Percentiles rank a stretch among this genome's conserved stretches.
phyloP scores from a whole-genome alignment of 2,113 vertebrate genomes.

The Microcebus griseorufus region DNA sequence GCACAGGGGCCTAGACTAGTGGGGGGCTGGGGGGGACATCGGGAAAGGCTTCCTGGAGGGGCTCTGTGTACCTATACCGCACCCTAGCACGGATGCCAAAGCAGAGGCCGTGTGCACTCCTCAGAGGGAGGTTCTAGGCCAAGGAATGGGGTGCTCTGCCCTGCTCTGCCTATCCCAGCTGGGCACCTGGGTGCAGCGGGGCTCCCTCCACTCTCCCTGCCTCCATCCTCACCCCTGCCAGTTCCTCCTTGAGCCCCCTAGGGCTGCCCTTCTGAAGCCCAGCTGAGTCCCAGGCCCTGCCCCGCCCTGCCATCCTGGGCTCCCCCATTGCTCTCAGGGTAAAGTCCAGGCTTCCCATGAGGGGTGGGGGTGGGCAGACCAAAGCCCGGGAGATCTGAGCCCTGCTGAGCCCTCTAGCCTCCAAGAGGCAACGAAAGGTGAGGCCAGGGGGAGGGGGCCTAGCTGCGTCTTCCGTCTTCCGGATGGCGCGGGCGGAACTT shows the following conservation, averaged over 20 bases:
- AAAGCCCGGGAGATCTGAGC: neutral
- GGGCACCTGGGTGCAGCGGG: neutral
- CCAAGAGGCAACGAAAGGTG: conserved; percentile 46
- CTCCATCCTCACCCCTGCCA: neutral
- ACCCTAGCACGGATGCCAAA: neutral
- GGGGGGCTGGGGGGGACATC: too few relatives aligned
- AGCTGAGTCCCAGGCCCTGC: neutral
- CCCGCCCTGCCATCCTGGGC: too few relatives aligned
- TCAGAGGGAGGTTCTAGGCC: neutral
- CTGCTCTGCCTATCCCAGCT: too few relatives aligned
- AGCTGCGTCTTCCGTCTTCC: conserved; percentile 50
- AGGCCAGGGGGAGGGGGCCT: neutral
- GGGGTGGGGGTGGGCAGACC: neutral
- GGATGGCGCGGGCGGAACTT: conserved; percentile 63
- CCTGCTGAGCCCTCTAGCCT: neutral
- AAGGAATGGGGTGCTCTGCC: accelerated
- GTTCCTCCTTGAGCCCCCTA: neutral
- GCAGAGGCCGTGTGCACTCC: neutral
- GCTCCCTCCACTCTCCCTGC: neutral
- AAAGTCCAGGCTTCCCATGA: neutral
- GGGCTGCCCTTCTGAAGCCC: neutral
- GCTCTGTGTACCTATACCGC: too few relatives aligned
- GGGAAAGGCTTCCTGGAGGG: neutral
- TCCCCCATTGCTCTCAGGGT: neutral
- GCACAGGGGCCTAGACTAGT: neutral